Evolutionary conservation across 2,888 invertebrate species (phyloP).

Genomic region (Drosophila meridiana): DNA sequence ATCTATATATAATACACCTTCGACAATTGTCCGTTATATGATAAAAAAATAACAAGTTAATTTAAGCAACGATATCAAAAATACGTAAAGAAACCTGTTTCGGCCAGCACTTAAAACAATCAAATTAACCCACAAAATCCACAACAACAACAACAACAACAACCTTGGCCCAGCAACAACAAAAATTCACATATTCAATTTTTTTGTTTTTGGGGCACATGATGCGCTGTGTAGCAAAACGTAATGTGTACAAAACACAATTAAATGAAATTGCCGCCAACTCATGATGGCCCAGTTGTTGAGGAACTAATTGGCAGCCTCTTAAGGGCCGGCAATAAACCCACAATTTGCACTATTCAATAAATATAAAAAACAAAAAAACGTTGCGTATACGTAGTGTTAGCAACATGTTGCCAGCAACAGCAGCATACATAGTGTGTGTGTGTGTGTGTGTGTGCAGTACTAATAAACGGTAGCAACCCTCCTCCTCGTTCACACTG

Average conservation of each 20-base stretch:
- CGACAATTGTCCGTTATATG: slow-evolving; percentile 18
- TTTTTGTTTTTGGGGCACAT: slow-evolving; percentile 17
- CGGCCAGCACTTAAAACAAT: slow-evolving; percentile 44
- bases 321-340: slow-evolving; percentile 19
- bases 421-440: neutral
- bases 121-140: slow-evolving; percentile 61
- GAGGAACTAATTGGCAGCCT: slow-evolving; percentile 26
- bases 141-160: slow-evolving; percentile 30
- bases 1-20: neutral
- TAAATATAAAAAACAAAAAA: slow-evolving; percentile 32
- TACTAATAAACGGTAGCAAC: slow-evolving; percentile 2
- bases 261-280: slow-evolving; percentile 29
- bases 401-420: slow-evolving; percentile 52
- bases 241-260: slow-evolving; percentile 1
- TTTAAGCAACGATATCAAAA: slow-evolving; percentile 25
- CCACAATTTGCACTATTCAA: slow-evolving; percentile 35
- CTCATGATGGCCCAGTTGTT: slow-evolving; percentile 53
- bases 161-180: slow-evolving; percentile 56
- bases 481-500: neutral
- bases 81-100: slow-evolving; percentile 62
- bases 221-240: slow-evolving; percentile 18
- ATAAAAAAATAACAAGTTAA: slow-evolving; percentile 24
- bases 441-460: neutral
- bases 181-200: slow-evolving; percentile 20
- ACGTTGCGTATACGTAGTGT: slow-evolving; percentile 61